Base-by-base conservation (phyloP, 2,797 vertebrate genomes). In the Lindbergichthys nudifrons region DNA sequence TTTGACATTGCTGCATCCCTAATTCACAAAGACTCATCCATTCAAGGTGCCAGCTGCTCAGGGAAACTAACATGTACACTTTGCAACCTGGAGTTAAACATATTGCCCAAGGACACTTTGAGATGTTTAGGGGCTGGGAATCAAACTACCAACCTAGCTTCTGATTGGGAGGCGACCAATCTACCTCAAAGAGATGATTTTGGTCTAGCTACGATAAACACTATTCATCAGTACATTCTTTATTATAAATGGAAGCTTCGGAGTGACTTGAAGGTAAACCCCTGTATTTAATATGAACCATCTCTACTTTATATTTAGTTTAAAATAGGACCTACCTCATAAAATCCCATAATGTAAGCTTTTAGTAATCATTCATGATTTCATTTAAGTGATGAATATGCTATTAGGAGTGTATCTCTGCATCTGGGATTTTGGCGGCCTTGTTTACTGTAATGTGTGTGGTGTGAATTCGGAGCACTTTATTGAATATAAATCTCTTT, bases 401-500 rank as follows among this genome's bases (percentile, higher is more conserved):
- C 5, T 14, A 15, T 16, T 36, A 13, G 8, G 30, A 10, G 26
- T 30, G 41, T 43, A 4, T n/a, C 5, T 60, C 21, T 36, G 50
- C 48, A 62, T 59, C 16, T 62, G 62, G 52, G 19, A 14, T 51
- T 71, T 36, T 77, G 47, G 45, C 47, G 10, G 64, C 13, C 18
- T 19, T 63, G 50, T 53, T 61, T 14, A n/a, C 39, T 66, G 23
- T 65, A 26, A 52, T 26, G 16, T 42, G 42, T 41, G n/a, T 18
- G 7, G 47, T 60, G 36, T 45, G n/a, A 54, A 48, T 70, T 15
- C 9, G 14, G n/a, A 60, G 21, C 10, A 21, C 5, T 66, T 81
- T 58, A 75, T 66, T 57, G 41, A 67, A 56, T 64, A 68, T 64
- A 57, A 68, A 79, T 42, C 11, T 57, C n/a, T 70, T 73, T 21